phyloP scores from a whole-genome alignment of 92 coral and sea anemone species.

The Phenganax marumi region DNA sequence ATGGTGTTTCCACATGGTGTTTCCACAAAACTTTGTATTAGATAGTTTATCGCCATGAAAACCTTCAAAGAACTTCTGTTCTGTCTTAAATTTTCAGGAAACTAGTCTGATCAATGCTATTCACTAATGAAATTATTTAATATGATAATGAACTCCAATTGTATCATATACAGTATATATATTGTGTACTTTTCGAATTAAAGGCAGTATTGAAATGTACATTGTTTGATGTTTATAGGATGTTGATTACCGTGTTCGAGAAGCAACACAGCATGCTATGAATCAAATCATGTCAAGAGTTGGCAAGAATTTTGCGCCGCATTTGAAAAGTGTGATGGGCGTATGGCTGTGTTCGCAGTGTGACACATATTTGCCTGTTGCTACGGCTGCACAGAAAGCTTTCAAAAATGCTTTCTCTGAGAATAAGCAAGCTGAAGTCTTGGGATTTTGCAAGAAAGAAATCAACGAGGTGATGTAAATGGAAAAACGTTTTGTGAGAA shows the following conservation, averaged over 20 bases:
- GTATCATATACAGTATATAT: neutral
- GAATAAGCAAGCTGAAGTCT: constrained; percentile 76
- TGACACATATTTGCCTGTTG: constrained; percentile 82
- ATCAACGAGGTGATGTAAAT: constrained; percentile 63
- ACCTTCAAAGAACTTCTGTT: too few species aligned
- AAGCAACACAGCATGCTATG: constrained; percentile 95
- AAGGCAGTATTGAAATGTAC: neutral
- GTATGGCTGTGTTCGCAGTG: constrained; percentile 90
- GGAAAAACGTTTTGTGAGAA: too few species aligned
- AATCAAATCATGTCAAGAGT: constrained; percentile 77
- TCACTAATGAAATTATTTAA: neutral
- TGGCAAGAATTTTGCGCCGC: constrained; percentile 90
- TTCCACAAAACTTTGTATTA: too few species aligned
- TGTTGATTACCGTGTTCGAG: constrained; percentile 84
- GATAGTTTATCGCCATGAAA: too few species aligned
- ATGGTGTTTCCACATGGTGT: too few species aligned
- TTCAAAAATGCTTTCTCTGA: constrained; percentile 80
- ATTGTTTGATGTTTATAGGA: constrained; percentile 53
- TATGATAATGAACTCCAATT: neutral
- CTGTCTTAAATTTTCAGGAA: too few species aligned
- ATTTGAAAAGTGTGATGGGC: constrained; percentile 80
- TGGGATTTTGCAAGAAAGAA: constrained; percentile 82
- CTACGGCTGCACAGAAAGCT: constrained; percentile 78
- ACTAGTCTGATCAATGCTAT: too few species aligned
- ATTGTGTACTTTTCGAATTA: neutral